Evolutionary conservation across 2,888 invertebrate genomes (phyloP), one percentile per base, ranked within the genome.

Genomic region (Troides aeacus): DNA sequence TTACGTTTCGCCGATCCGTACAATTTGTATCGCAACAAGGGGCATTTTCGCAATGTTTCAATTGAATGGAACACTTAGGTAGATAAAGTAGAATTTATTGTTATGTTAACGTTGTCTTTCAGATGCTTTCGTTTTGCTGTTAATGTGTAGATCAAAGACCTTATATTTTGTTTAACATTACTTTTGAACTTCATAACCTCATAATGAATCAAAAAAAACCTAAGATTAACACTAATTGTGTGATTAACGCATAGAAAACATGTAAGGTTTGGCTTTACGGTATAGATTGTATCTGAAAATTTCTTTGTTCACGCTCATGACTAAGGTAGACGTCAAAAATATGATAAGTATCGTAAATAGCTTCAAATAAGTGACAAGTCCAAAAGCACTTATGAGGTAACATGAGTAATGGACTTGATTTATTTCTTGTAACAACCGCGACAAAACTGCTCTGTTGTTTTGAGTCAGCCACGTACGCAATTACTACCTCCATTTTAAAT

Each of bases 31-130:
- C 77, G 84, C 81, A 86, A 86, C 83, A 78, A 83, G 84, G 83
- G 74, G 80, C 77, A 84, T 85, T 89, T 89, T 87, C 88, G 86
- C 88, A 89, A 90, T 84, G 83, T 83, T 84, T 84, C 84, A 84
- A 87, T 87, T 84, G 83, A 87, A 88, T 86, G 81, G 82, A 74
- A 80, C 82, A 81, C 80, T 81, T 81, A 82, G 78, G 74, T 73
- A 77, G 76, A 79, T 80, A 79, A 76, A 77, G 75, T 74, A 73
- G 68, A 77, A 80, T 80, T 80, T 81, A 80, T 78, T 74, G 73
- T 79, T 78, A 79, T 78, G 80, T 79, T 82, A 70, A 63, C 82
- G 74, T 72, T 71, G 72, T 73, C 72, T 68, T 73, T 74, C 70
- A 46, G 71, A 70, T 75, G 72, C 74, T 58, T 74, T 72, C 72